Percentiles rank a stretch among this genome's conserved stretches.
These are phyloP conservation scores for Laspeyria flexula DNA, from an alignment of 2,888 invertebrate species.

Conservation along the genomic window DNA sequence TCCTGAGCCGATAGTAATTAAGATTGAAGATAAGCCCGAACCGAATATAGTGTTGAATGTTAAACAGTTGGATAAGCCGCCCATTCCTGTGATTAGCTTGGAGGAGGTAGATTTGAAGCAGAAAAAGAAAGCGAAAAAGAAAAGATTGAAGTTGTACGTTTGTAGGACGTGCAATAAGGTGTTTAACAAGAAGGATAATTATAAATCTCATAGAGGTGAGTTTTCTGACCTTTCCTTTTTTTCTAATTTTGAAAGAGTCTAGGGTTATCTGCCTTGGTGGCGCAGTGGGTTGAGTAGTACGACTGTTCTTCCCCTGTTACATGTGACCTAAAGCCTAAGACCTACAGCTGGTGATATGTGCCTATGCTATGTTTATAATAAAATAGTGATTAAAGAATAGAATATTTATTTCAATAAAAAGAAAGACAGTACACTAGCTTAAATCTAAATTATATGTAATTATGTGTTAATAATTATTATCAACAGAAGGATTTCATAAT, in stretches of 20 bases:
- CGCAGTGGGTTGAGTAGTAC: background rate
- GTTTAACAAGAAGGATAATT: constrained; percentile 75
- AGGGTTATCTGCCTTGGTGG: background rate
- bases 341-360: no score
- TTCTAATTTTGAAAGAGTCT: background rate
- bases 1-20: background rate
- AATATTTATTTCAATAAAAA: no score
- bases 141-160: constrained; percentile 59
- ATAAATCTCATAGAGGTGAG: constrained; percentile 76
- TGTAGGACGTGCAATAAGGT: constrained; percentile 73
- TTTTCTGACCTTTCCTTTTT: background rate
- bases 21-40: constrained; percentile 13
- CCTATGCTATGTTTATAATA: no score
- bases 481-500: no score
- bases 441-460: no score
- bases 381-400: no score
- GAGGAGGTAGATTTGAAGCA: background rate
- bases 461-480: no score
- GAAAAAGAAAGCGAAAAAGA: constrained; percentile 18
- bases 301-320: no score
- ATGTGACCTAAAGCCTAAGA: no score
- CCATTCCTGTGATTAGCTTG: constrained; percentile 1
- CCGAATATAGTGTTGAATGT: background rate
- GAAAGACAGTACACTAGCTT: no score
- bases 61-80: constrained; percentile 20